Evolutionary conservation across 2,888 invertebrate genomes (phyloP), one percentile per base, ranked within the genome.

Genomic region (Drosophila paranaensis): DNA sequence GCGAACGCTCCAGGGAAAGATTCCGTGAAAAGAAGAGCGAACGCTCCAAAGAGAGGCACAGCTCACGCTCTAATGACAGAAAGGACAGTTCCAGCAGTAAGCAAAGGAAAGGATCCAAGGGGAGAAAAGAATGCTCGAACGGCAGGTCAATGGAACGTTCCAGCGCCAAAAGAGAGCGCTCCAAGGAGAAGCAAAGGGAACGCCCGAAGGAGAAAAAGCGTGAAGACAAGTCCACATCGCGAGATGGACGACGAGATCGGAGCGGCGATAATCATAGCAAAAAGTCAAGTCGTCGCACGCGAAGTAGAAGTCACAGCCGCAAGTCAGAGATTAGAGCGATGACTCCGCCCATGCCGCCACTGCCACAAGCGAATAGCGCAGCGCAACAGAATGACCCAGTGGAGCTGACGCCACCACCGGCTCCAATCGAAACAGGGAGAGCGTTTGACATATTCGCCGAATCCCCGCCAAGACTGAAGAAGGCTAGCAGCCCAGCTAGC

Each of bases 381-480:
- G 20, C n/a, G 56, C 20, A 42, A 25, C 37, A 27, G 43, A 39
- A n/a, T 5, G 53, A 60, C 13, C 39, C 53, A 9, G 30, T 50
- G 11, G 25, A 43, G 40, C 25, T 69, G 3, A 63, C 72, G 37
- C 53, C 57, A 9, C 50, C 68, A 33, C 30, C 20, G 16, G 30
- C 30, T 5, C 50, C 70, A 6, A 40, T 33, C 11, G 45, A 62
- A 14, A 51, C 61, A 30, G 16, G 27, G 6, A 76, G 81, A 42
- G 56, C 50, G 3, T 81, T 78, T 42, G 90, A 91, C 69, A 91
- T 91, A 75, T 91, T 91, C 61, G 91, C 90, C 27, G 90, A 90
- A 55, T 90, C 91, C 6, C 89, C 90, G 51, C 86, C 90, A 74
- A 79, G 83, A 86, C 63, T 71, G 75, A 79, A 55, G 62, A 71